Conservation (phyloP, 2,113 vertebrate genomes). For the Mus pahari region DNA sequence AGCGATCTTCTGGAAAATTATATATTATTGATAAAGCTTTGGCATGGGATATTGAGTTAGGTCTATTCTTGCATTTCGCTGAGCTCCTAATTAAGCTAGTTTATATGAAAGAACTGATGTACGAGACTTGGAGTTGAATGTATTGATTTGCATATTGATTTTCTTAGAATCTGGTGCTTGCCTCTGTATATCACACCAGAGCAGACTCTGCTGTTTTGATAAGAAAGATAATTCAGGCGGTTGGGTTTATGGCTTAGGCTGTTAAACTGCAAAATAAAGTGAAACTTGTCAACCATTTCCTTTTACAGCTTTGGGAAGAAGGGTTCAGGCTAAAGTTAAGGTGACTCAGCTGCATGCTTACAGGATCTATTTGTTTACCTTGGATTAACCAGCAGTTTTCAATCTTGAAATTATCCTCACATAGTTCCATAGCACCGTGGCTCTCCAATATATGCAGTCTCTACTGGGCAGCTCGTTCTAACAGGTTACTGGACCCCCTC, state of each 20-base stretch:
- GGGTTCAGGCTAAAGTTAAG: slow-evolving; percentile 56
- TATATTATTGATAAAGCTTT: slow-evolving; percentile 74
- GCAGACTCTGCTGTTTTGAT: slow-evolving; percentile 67
- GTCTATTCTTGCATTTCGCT: slow-evolving; percentile 66
- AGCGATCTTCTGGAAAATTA: slow-evolving; percentile 64
- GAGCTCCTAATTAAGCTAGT: slow-evolving; percentile 75
- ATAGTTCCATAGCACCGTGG: neutral
- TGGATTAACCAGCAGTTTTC: neutral
- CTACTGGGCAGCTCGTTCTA: neutral
- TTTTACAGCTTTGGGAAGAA: slow-evolving; percentile 52
- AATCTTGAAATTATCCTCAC: neutral
- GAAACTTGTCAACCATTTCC: slow-evolving; percentile 67
- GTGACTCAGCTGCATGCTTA: neutral
- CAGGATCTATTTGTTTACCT: slow-evolving; percentile 26
- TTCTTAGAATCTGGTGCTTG: slow-evolving; percentile 67
- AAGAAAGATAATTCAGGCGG: slow-evolving; percentile 69
- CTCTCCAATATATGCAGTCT: neutral
- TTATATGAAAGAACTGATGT: slow-evolving; percentile 70
- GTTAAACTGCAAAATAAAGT: slow-evolving; percentile 69
- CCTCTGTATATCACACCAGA: slow-evolving; percentile 53
- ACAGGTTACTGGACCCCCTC: neutral
- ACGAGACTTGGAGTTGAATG: slow-evolving; percentile 72
- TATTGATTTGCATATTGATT: slow-evolving; percentile 82
- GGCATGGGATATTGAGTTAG: slow-evolving; percentile 66
- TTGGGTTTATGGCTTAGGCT: slow-evolving; percentile 70